Evolutionary conservation across 2,797 vertebrate genomes (phyloP).

Genomic region (Parambassis ranga): DNA sequence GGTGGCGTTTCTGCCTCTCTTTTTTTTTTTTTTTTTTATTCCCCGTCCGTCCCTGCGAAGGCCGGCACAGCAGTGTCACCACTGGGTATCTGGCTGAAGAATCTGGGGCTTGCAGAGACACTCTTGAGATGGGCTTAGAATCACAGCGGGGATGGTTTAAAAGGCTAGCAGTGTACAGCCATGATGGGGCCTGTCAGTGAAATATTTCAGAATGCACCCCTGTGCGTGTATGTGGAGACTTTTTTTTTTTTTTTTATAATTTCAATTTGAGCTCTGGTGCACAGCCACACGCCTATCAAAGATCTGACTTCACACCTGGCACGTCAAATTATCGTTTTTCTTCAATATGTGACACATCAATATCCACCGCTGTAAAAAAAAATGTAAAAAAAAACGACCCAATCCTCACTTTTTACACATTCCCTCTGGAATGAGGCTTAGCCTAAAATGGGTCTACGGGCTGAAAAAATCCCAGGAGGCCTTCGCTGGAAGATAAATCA

Average conservation of each 20-base stretch:
- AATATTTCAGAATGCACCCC: constrained; percentile 38
- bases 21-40: constrained; percentile 34
- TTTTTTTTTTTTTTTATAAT: too few relatives aligned
- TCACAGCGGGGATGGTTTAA: constrained; percentile 56
- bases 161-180: constrained; percentile 56
- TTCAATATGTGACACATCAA: constrained; percentile 48
- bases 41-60: constrained; percentile 45
- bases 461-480: constrained; percentile 48
- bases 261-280: constrained; percentile 8
- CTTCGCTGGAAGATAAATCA: constrained; percentile 70
- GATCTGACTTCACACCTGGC: constrained; percentile 9
- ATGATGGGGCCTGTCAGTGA: constrained; percentile 40
- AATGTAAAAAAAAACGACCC: constrained; percentile 28
- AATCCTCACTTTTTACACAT: constrained; percentile 48
- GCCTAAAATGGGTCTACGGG: constrained; percentile 48
- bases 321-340: constrained; percentile 40
- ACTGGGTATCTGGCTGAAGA: constrained; percentile 54
- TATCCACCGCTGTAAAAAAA: constrained; percentile 51
- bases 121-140: constrained; percentile 61
- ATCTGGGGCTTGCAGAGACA: constrained; percentile 54
- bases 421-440: constrained; percentile 44
- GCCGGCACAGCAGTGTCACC: constrained; percentile 53
- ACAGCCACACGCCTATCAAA: neutral
- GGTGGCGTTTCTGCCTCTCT: constrained; percentile 42
- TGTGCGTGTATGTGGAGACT: constrained; percentile 17